Evolutionary conservation across 2,113 vertebrate genomes (phyloP).

Genomic region (Synchiropus splendidus): DNA sequence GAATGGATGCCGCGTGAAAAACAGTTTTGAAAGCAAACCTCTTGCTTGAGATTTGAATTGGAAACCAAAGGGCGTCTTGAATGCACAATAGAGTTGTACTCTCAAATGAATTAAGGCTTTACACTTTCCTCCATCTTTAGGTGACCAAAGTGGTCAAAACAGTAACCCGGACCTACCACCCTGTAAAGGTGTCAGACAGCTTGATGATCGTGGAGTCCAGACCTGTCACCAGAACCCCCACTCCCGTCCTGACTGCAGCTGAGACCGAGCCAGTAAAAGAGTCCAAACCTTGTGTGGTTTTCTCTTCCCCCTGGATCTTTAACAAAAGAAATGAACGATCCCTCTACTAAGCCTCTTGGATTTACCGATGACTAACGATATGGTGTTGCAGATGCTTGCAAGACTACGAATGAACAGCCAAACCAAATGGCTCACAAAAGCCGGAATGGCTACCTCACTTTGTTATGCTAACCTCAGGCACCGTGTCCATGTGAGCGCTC

Average conservation of each 20-base stretch:
- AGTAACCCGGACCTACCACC: slow-evolving; percentile 52
- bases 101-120: not conserved
- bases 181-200: slow-evolving; percentile 27
- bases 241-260: slow-evolving; percentile 13
- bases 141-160: slow-evolving; percentile 61
- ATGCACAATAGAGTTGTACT: too few relatives aligned
- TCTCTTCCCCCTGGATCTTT: not conserved
- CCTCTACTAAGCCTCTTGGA: slow-evolving; percentile 1
- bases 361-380: slow-evolving; percentile 4
- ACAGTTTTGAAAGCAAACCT: too few relatives aligned
- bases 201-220: slow-evolving; percentile 33
- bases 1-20: too few relatives aligned
- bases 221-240: slow-evolving; percentile 30
- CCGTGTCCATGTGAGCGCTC: slow-evolving; percentile 17
- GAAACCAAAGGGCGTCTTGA: too few relatives aligned
- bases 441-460: slow-evolving; percentile 13
- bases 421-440: slow-evolving; percentile 14
- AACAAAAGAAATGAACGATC: slow-evolving; percentile 5
- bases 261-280: slow-evolving; percentile 49
- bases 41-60: too few relatives aligned
- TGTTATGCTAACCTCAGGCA: slow-evolving; percentile 10
- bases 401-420: slow-evolving; percentile 1
- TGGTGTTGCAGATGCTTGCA: not conserved
- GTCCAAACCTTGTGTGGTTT: slow-evolving; percentile 8
- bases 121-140: slow-evolving; percentile 26